Evolutionary conservation across 1,140 invertebrate species (phyloP), one percentile per base, ranked within the genome.

Genomic region (Platyscapa corneri): DNA sequence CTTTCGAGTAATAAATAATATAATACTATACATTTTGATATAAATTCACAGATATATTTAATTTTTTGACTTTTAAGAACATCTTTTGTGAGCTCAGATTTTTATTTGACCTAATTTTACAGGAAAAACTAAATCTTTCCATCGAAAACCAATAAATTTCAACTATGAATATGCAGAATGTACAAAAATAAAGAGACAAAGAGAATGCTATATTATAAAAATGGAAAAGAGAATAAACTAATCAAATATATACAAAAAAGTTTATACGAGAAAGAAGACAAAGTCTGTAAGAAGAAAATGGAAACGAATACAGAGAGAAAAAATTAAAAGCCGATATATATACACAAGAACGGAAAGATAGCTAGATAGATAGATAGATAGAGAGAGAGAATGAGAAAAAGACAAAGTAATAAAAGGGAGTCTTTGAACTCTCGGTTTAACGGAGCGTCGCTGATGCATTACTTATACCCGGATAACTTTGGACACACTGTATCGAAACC

Each of bases 391-490:
- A 32, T 16, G 2, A 67, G 46, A 34, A 53, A 82, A 27, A 18
- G 18, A 56, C 72, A 5, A 82, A 30, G 67, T 56, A 64, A 27
- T 49, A 75, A 7, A 37, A 72, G 70, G 79, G 67, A 78, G 84
- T 85, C 92, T 92, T 93, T 93, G 91, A 93, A 90, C 92, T 93
- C 91, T 88, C 91, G 87, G 91, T 88, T 87, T 91, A 90, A 37
- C 89, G 91, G 89, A 92, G 91, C 91, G 91, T 83, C 32, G 27
- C 87, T 87, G 89, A 88, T 89, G 72, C 70, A 89, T 91, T 91
- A 92, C 85, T 91, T 81, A 88, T 88, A 89, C 90, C 86, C 84
- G 82, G 65, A 53, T 90, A 88, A 86, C 75, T 42, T 84, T 64
- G 64, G 56, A 70, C 76, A 39, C 60, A 14, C 49, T 65, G 75